phyloP scores from a whole-genome alignment of 2,797 vertebrate genomes.

The Denticeps clupeoides region DNA sequence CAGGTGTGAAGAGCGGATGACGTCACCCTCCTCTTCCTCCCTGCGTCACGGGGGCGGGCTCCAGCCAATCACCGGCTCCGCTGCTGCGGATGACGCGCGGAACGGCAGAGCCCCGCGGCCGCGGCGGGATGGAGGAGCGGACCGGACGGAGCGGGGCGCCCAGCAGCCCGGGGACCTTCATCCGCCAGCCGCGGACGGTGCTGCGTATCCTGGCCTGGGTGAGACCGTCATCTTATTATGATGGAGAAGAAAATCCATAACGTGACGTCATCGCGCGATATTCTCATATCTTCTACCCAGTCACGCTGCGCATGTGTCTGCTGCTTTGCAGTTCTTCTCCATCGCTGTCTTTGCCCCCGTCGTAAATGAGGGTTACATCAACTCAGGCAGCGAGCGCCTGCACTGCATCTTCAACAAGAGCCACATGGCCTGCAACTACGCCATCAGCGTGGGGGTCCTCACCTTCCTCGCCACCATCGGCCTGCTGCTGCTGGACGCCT shows the following conservation, averaged over 20 bases:
- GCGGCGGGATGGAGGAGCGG: conserved; percentile 75
- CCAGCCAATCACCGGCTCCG: too few species aligned
- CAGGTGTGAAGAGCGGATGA: too few species aligned
- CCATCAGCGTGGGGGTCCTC: conserved; percentile 71
- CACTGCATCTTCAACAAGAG: conserved; percentile 85
- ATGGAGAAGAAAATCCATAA: too few species aligned
- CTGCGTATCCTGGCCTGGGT: conserved; percentile 78
- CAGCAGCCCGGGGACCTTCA: conserved; percentile 77
- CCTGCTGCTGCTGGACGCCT: conserved; percentile 76
- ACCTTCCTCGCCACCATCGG: conserved; percentile 81
- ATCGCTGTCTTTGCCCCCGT: conserved; percentile 92
- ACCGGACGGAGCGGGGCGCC: conserved; percentile 68
- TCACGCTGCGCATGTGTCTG: not conserved
- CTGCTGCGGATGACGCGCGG: too few species aligned
- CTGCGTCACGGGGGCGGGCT: too few species aligned
- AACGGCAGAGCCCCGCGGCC: too few species aligned
- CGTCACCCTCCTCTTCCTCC: not conserved
- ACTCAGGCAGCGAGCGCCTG: conserved; percentile 68
- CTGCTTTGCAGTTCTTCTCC: conserved; percentile 65
- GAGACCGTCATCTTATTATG: conserved; percentile 24
- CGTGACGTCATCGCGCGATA: too few species aligned
- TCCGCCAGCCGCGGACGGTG: conserved; percentile 78
- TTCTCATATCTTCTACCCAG: not conserved
- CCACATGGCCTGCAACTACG: conserved; percentile 83
- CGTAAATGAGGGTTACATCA: conserved; percentile 89